A percentile compares a stretch with the other conserved stretches of the same genome.
Conservation (phyloP, 2,888 invertebrate species). For the Deilephila elpenor region DNA sequence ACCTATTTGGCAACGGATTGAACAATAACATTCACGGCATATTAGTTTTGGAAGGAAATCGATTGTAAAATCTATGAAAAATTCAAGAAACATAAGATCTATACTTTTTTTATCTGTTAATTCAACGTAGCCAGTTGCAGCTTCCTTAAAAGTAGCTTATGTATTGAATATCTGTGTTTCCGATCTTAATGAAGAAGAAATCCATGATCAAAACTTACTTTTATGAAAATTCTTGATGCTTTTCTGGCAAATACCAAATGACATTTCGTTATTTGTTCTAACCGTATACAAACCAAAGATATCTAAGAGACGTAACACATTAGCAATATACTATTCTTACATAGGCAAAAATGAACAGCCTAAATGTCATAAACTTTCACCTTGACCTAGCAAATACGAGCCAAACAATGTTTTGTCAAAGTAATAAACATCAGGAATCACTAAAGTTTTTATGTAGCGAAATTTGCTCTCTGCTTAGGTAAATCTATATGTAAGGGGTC, state of each 20-base stretch:
- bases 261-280: not conserved
- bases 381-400: constrained; percentile 5
- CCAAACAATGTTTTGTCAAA: constrained; percentile 20
- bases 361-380: not conserved
- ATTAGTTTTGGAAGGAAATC: not conserved
- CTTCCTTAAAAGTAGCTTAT: too few relatives aligned
- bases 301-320: not conserved
- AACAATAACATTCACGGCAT: constrained; percentile 15
- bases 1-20: constrained; percentile 24
- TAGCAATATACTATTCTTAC: not conserved
- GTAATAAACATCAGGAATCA: constrained; percentile 20
- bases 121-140: too few relatives aligned
- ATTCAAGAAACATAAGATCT: too few relatives aligned
- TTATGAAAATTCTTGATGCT: too few relatives aligned
- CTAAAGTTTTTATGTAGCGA: not conserved
- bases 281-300: not conserved
- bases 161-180: too few relatives aligned
- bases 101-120: too few relatives aligned
- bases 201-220: too few relatives aligned
- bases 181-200: too few relatives aligned
- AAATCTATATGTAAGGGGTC: not conserved
- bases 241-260: too few relatives aligned
- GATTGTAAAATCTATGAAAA: too few relatives aligned
- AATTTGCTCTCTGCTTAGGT: constrained; percentile 12
- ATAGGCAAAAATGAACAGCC: not conserved